Evolutionary conservation across 1,140 invertebrate genomes (phyloP).

Genomic region (Sinella curviseta): DNA sequence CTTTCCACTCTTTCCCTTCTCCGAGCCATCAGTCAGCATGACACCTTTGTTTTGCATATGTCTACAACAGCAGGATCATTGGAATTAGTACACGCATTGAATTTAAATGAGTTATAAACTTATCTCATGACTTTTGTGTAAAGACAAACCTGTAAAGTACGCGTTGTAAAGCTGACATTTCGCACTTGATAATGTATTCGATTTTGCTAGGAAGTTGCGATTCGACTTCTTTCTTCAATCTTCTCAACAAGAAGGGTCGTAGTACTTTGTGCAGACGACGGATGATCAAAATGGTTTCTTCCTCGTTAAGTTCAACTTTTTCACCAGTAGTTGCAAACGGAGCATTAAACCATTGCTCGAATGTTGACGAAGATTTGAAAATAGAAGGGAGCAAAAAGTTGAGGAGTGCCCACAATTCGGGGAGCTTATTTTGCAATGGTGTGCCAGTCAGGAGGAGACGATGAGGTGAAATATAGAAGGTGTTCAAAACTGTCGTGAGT

Average conservation of each 20-base stretch:
- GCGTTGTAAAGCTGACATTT: conserved; percentile 69
- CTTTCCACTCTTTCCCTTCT: conserved; percentile 63
- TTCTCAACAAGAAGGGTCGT: conserved; percentile 66
- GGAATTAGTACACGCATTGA: not conserved
- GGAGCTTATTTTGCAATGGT: conserved; percentile 68
- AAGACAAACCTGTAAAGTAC: conserved; percentile 62
- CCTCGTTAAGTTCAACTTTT: conserved; percentile 68
- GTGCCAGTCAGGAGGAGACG: conserved; percentile 69
- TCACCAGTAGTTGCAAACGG: conserved; percentile 66
- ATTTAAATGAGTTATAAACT: not conserved
- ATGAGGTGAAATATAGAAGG: conserved; percentile 67
- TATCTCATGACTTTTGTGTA: too few species aligned
- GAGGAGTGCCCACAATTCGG: conserved; percentile 69
- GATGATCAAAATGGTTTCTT: conserved; percentile 74
- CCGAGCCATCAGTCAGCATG: conserved; percentile 62
- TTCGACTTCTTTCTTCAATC: conserved; percentile 73
- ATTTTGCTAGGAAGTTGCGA: conserved; percentile 72
- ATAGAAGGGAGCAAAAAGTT: conserved; percentile 72
- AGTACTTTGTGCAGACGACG: conserved; percentile 72
- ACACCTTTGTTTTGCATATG: conserved; percentile 69
- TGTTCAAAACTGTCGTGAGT: conserved; percentile 68
- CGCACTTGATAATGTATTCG: conserved; percentile 73
- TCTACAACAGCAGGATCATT: conserved; percentile 34
- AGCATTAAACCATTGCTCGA: conserved; percentile 75
- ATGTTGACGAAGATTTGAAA: conserved; percentile 69